Percentiles rank a stretch among this genome's conserved stretches.
Evolutionary conservation across 2,797 vertebrate species (phyloP).

Genomic region (Acanthornis magna): DNA sequence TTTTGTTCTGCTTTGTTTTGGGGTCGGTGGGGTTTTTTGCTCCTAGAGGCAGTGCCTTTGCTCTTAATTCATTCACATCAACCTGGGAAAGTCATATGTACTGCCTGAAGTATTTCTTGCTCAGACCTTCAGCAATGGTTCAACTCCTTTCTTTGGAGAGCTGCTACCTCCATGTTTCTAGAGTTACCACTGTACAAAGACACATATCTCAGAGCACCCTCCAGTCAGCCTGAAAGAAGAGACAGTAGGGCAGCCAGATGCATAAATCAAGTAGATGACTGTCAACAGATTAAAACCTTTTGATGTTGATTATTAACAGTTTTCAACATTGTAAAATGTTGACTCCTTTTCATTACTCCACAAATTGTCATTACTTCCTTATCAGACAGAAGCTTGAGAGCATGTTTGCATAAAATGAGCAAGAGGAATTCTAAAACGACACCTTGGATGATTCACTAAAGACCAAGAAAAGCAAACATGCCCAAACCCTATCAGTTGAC

Average conservation of each 20-base stretch:
- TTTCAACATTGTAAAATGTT: conserved; percentile 13
- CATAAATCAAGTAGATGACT: not conserved
- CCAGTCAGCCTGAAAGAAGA: not conserved
- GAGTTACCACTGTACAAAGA: not conserved
- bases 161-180: not conserved
- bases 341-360: conserved; percentile 14
- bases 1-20: not conserved
- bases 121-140: not conserved
- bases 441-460: not conserved
- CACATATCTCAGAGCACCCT: not conserved
- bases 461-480: conserved; percentile 1
- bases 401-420: not conserved
- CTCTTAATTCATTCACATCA: not conserved
- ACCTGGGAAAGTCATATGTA: not conserved
- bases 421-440: not conserved
- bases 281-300: conserved; percentile 17
- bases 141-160: not conserved
- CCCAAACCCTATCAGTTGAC: not conserved
- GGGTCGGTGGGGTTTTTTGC: not conserved
- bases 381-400: conserved; percentile 4
- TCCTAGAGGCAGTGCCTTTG: not conserved
- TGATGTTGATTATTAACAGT: conserved; percentile 36
- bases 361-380: conserved; percentile 20
- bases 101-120: not conserved
- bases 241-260: not conserved